These are phyloP conservation scores for Argyrosomus japonicus DNA, from an alignment of 2,113 vertebrate genomes.

Conservation along the genomic window DNA sequence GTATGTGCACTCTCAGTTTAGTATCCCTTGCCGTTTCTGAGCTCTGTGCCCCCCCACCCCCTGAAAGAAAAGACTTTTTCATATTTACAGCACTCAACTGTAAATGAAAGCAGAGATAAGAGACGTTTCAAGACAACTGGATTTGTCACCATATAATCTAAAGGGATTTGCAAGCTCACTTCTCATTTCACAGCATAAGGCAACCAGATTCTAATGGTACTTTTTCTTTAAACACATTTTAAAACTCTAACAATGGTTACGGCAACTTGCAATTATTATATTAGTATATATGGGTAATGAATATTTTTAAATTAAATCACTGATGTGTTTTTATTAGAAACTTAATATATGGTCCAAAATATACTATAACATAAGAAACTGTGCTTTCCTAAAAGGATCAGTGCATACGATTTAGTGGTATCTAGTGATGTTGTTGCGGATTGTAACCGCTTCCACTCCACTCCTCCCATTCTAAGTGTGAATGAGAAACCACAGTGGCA, in stretches of 20 bases:
- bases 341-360: not conserved
- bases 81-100: slow-evolving; percentile 40
- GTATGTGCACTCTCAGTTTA: slow-evolving; percentile 22
- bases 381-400: not conserved
- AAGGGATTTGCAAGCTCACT: slow-evolving; percentile 55
- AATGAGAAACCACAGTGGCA: too few species aligned
- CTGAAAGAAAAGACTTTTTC: slow-evolving; percentile 25
- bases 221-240: not conserved
- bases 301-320: not conserved
- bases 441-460: too few species aligned
- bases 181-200: slow-evolving; percentile 61
- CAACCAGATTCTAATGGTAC: slow-evolving; percentile 16
- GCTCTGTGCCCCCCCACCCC: not conserved
- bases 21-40: slow-evolving; percentile 23
- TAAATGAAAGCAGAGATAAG: slow-evolving; percentile 60
- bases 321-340: not conserved
- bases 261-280: not conserved
- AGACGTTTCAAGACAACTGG: slow-evolving; percentile 32
- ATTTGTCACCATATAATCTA: slow-evolving; percentile 62
- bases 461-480: too few species aligned
- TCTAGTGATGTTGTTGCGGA: not conserved
- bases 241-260: not conserved
- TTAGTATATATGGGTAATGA: not conserved
- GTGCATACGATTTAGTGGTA: not conserved
- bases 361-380: too few species aligned